phyloP scores from a whole-genome alignment of 2,113 vertebrate species.

The Atherinomorus stipes region DNA sequence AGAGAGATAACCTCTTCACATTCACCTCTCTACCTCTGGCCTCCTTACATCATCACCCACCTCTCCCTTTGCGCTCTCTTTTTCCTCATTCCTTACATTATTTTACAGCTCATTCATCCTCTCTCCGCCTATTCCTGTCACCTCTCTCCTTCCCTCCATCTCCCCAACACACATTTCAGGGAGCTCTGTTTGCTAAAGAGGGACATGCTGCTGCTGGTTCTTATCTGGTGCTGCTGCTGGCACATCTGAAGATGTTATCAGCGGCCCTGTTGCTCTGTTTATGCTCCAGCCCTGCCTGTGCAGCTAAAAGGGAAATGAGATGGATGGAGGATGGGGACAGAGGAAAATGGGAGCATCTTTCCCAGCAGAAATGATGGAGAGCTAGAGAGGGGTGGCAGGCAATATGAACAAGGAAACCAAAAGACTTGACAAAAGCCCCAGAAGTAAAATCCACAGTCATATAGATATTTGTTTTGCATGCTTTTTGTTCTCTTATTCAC shows the following conservation, averaged over 20 bases:
- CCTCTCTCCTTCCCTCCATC: constrained; percentile 38
- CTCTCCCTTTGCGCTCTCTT: constrained; percentile 19
- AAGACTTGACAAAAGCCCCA: not conserved
- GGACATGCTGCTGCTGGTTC: constrained; percentile 55
- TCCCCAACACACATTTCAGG: constrained; percentile 51
- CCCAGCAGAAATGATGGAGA: constrained; percentile 43
- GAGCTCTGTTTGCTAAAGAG: constrained; percentile 58
- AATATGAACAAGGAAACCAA: not conserved
- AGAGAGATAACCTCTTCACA: constrained; percentile 45
- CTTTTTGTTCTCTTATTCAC: not conserved
- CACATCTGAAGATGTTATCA: constrained; percentile 77
- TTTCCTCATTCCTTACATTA: constrained; percentile 39
- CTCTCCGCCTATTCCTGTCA: constrained; percentile 38
- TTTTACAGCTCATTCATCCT: constrained; percentile 39
- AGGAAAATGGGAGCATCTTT: constrained; percentile 41
- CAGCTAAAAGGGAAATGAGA: constrained; percentile 59
- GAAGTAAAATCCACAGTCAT: not conserved
- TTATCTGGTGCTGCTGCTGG: constrained; percentile 62
- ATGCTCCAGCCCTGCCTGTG: constrained; percentile 51
- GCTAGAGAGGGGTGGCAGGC: not conserved
- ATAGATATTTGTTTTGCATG: not conserved
- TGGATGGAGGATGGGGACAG: constrained; percentile 41
- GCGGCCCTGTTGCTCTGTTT: constrained; percentile 57
- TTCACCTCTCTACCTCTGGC: constrained; percentile 8
- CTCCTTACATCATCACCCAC: constrained; percentile 4